Evolutionary conservation across 2,113 vertebrate species (phyloP).

Genomic region (Willisornis vidua): DNA sequence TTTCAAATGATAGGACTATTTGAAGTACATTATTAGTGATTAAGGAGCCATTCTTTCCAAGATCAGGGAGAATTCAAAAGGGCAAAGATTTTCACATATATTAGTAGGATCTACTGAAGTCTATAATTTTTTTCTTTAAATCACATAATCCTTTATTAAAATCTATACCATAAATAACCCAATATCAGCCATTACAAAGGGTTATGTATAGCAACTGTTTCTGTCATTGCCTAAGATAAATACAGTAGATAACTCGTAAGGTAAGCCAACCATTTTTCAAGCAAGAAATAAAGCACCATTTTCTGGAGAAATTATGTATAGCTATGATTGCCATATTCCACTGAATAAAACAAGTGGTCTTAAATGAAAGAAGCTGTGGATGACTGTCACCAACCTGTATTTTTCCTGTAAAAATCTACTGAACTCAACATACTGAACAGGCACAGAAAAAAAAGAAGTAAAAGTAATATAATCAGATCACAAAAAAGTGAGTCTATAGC

Average conservation of each 20-base stretch:
- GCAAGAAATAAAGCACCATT: conserved; percentile 39
- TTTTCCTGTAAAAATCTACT: conserved; percentile 30
- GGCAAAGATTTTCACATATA: conserved; percentile 11
- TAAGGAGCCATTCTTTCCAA: conserved; percentile 30
- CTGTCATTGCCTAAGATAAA: conserved; percentile 45
- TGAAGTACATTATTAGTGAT: background rate
- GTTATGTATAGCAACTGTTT: background rate
- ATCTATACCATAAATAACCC: conserved; percentile 1
- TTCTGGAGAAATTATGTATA: conserved; percentile 48
- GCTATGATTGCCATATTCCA: conserved; percentile 31
- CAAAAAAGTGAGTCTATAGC: background rate
- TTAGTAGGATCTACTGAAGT: background rate
- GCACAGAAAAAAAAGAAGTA: background rate
- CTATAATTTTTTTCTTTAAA: background rate
- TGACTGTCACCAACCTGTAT: background rate
- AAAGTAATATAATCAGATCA: background rate
- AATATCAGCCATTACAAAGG: conserved; percentile 14
- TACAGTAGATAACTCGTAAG: background rate
- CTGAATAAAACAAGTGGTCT: conserved; percentile 21
- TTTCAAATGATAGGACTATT: background rate
- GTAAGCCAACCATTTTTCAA: conserved; percentile 30
- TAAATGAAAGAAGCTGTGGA: background rate
- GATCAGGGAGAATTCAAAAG: background rate
- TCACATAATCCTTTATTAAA: conserved; percentile 28
- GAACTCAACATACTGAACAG: background rate